Base-by-base conservation (phyloP, 2,888 invertebrate genomes). In the Campoplex nolae region DNA sequence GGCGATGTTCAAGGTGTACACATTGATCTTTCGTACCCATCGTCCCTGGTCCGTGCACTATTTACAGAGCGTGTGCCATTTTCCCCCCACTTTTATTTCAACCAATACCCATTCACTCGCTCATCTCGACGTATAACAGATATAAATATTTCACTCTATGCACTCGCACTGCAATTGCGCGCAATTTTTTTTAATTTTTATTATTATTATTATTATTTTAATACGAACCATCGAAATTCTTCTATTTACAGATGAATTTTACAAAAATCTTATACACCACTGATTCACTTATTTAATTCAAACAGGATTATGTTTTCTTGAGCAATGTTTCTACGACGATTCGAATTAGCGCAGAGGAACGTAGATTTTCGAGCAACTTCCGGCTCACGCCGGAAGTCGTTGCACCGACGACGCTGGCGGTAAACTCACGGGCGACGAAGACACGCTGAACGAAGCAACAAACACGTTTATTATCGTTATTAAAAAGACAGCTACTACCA, bases 391-490 rank as follows among this genome's bases (percentile, higher is more conserved):
- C 16, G 48, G 71, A 71, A 28, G 18, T 51, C 32, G 71, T n/a
- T 48, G 51, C 71, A 51, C 35, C 48, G 48, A 51, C 51, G 83
- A 23, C 11, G 28, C 73, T 23, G 54, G 6, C 4, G 48, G 51
- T 3, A 83, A 73, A 67, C 48, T 73, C 32, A 71, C 54, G 3
- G 79, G 1, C n/a, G 89, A 83, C 3, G 85, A 58, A 35, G 90
- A 86, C 42, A 96, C 95, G 48, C 96, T 96, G 90, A 96, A 96
- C 35, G 96, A 95, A 11, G 97, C 96, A 77, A 97, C 95, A 88
- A 97, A 95, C 56, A 97, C 96, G 91, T 97, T 97, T 88, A 97
- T 95, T 68, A 97, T 95, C 2, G 97, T 96, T 77, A 97, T 96
- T 67, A 97, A 92, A 92, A 97, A 97, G 1, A 97, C 95, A 4